Base-by-base conservation (phyloP, 2,888 invertebrate genomes). In the Gastracanthus pulcherrimus region DNA sequence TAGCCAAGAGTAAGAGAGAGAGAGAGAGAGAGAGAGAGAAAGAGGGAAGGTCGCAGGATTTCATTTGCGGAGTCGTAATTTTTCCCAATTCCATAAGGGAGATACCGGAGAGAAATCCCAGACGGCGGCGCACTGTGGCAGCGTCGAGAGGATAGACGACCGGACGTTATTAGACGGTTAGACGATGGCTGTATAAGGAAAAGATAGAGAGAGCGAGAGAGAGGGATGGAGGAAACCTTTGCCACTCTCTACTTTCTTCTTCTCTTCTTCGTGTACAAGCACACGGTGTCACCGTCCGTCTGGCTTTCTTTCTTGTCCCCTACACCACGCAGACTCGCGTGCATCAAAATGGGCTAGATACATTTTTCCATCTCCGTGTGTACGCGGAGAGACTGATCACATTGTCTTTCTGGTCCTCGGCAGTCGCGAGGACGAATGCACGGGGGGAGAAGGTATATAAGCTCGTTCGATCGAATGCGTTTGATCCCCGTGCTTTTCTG, bases 1-100 rank as follows among this genome's bases (percentile, higher is more conserved):
- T n/a, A n/a, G n/a, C n/a, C n/a, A n/a, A n/a, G n/a, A n/a, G n/a
- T n/a, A n/a, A n/a, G n/a, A n/a, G n/a, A n/a, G n/a, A n/a, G n/a
- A n/a, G n/a, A n/a, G n/a, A n/a, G n/a, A n/a, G n/a, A n/a, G n/a
- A n/a, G n/a, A n/a, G n/a, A n/a, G n/a, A n/a, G n/a, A n/a, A 23
- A 36, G 66, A 41, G 4, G 1, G 6, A 4, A 2, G 38, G 31
- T 64, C 45, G 58, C 48, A 36, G 77, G 82, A 86, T 87, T 87
- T 87, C 84, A 86, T 87, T 85, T 77, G 86, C 77, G 81, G 84
- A 81, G 76, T 83, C 86, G 84, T 87, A 86, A 87, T 84, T 86
- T 84, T 84, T 84, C 83, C 80, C 75, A 81, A 85, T 86, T 85
- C 81, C 84, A 83, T 83, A 76, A 83, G 77, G 76, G 70, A 23